Base-by-base conservation (phyloP, 2,888 invertebrate genomes). In the Ceraclea dissimilis region DNA sequence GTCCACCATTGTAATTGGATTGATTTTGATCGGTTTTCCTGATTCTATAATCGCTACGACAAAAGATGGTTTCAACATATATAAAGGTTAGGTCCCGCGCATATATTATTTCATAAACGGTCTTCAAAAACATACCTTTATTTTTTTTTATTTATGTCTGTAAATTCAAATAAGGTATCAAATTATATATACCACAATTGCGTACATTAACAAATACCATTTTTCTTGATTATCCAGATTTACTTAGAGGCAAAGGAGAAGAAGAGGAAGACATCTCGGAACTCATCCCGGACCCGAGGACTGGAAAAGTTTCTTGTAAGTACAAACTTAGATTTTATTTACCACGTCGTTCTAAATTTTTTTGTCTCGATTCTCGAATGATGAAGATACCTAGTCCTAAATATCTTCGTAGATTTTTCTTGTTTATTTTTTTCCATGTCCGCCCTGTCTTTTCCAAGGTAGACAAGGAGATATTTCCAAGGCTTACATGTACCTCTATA, bases 1-100 rank as follows among this genome's bases (percentile, higher is more conserved):
- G 11, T 51, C 54, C 8, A 47, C 46, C 11, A 34, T 58, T 22
- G 50, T 51, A 8, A 16, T 52, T 2, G 50, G 51, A 13, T 56
- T 60, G n/a, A 48, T 49, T 11, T 17, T 56, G 8, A 46, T 52
- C 19, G 49, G 54, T 11, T 31, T 56, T 4, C 46, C 57, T 2
- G 52, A 59, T 18, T 22, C 43, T 2, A 51, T 49, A 16, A 48
- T 50, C 18, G 51, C 60, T 17, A 50, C 56, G 11, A 49, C 54
- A 2, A 61, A 61, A 19, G 60, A 61, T 52, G 58, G 60, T 8
- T 61, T 61, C 18, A 61, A 61, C 43, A 48, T 59, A 47, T 59
- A 59, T 33, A 61, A 59, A 61, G 59, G 60, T 61, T 17, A 8
- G 16, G 13, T 39, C 5, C 5, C 16, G 13, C 13, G 4, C 13